phyloP scores from a whole-genome alignment of 2,113 vertebrate species.

The Pheucticus melanocephalus region DNA sequence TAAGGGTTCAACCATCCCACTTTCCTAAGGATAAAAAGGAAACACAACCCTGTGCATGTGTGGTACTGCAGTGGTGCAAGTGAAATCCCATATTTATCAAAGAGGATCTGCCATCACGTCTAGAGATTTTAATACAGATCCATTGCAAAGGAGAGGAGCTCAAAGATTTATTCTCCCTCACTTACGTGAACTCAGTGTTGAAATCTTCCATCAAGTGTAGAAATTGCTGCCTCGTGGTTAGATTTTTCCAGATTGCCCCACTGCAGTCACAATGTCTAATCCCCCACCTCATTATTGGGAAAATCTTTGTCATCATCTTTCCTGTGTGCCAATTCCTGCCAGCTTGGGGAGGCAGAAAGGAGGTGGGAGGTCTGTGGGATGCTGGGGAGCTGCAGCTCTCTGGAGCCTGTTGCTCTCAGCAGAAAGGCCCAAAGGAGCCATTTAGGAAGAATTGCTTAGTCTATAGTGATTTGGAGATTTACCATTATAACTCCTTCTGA shows the following conservation, averaged over 20 bases:
- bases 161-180: background rate
- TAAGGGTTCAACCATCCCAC: background rate
- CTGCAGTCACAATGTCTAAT: background rate
- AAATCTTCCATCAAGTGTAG: background rate
- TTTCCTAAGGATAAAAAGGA: background rate
- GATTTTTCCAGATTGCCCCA: background rate
- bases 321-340: background rate
- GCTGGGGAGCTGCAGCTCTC: background rate
- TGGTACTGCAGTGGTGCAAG: background rate
- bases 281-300: background rate
- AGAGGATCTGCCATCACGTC: background rate
- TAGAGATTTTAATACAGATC: background rate
- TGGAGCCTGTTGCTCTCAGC: background rate
- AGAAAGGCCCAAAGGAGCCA: background rate
- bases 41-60: background rate
- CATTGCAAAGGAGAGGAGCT: background rate
- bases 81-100: background rate
- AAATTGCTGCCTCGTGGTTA: background rate
- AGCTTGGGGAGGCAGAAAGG: background rate
- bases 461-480: background rate
- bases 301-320: background rate
- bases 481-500: background rate
- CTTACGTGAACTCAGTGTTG: background rate
- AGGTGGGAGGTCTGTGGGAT: background rate
- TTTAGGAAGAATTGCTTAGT: background rate